A percentile compares a stretch with the other conserved stretches of the same genome.
These are phyloP conservation scores for Malachius bipustulatus DNA, from an alignment of 2,888 invertebrate genomes.

Conservation along the genomic window DNA sequence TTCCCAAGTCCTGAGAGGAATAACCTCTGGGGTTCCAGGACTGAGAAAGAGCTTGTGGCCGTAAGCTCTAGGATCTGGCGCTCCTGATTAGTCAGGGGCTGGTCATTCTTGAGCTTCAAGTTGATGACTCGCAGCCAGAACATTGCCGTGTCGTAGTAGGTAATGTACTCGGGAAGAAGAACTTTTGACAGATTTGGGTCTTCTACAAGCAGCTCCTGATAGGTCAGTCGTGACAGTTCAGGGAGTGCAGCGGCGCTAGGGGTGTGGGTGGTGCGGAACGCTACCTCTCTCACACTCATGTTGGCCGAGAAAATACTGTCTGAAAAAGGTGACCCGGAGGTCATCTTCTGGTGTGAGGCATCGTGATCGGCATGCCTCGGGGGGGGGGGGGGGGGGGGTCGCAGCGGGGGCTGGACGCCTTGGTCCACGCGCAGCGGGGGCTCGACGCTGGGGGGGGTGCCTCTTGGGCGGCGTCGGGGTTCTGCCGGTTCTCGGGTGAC, in stretches of 20 bases:
- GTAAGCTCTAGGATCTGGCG: too few species aligned
- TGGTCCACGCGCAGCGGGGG: too few species aligned
- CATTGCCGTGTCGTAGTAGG: slow-evolving; percentile 13
- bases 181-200: slow-evolving; percentile 10
- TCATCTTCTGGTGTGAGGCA: too few species aligned
- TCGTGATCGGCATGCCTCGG: too few species aligned
- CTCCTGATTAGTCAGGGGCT: slow-evolving; percentile 11
- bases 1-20: too few species aligned
- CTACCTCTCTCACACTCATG: slow-evolving; percentile 9
- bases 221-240: slow-evolving; percentile 10
- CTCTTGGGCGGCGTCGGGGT: too few species aligned
- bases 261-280: slow-evolving; percentile 8
- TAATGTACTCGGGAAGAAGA: slow-evolving; percentile 12
- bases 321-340: not conserved
- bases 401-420: too few species aligned
- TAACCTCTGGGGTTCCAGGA: too few species aligned
- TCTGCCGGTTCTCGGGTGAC: too few species aligned
- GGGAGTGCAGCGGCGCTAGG: slow-evolving; percentile 10
- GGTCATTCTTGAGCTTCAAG: slow-evolving; percentile 12
- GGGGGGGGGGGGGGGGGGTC: too few species aligned
- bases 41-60: too few species aligned
- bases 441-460: too few species aligned
- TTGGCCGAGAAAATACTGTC: not conserved
- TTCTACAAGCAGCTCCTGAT: slow-evolving; percentile 11
- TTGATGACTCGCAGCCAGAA: slow-evolving; percentile 13